Base-by-base conservation (phyloP, 1,140 invertebrate genomes). In the Atta colombica region DNA sequence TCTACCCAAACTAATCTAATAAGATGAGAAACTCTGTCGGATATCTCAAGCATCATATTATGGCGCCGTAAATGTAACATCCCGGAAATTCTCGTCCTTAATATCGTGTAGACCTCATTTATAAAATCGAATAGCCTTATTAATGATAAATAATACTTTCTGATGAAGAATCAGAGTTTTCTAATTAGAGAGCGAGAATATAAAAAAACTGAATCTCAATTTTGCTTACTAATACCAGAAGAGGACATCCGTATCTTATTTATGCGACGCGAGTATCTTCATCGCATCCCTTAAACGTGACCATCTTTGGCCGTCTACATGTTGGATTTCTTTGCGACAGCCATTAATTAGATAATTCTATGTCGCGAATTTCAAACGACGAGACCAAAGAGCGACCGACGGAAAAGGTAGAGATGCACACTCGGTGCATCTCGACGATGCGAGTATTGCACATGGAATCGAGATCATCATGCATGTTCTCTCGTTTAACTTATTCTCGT, bases 321-420 rank as follows among this genome's bases (percentile, higher is more conserved):
- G 78, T 35, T 72, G 66, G 35, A 77, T 84, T 81, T 89, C 75
- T 49, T 49, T 49, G 39, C 5, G 75, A 85, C 85, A 66, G 39
- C 66, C 78, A 77, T 80, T 92, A 91, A 92, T 92, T 92, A 91
- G 89, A 21, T 21, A 91, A 92, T 92, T 92, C 91, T 89, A 85
- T 86, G 66, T 66, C 85, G 87, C 60, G 81, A 85, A 75, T 77
- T 78, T 39, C 58, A 58, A 69, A 31, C 69, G 14, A 28, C 28
- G 53, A 18, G 21, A 28, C 2, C 28, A 28, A 28, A 28, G 28
- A 28, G 28, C 28, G 28, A 28, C 1, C 28, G 28, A 28, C 28
- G 28, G 28, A 28, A 28, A 2, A 28, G 25, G 25, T 25, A 25
- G 25, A 25, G 25, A 25, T 25, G 25, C 25, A 25, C 25, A 25